Evolutionary conservation across 2,113 vertebrate species (phyloP).

Genomic region (Nanorana parkeri): DNA sequence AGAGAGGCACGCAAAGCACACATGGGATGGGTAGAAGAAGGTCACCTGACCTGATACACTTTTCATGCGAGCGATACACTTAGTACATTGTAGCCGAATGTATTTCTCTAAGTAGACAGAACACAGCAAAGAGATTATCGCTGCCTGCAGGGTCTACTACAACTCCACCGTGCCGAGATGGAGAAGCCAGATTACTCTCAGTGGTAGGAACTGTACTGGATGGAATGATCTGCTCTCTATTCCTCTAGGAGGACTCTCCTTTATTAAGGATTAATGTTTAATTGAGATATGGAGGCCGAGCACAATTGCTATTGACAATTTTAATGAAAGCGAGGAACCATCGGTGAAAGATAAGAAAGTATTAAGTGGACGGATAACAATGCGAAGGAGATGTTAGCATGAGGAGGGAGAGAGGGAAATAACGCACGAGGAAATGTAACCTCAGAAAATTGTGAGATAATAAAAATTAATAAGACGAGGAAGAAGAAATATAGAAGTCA

Average conservation of each 20-base stretch:
- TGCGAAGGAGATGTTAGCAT: slow-evolving; percentile 14
- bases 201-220: neutral
- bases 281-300: neutral
- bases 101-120: too few relatives aligned
- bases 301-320: slow-evolving; percentile 19
- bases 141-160: too few relatives aligned
- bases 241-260: neutral
- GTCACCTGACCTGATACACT: too few relatives aligned
- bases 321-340: neutral
- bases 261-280: slow-evolving; percentile 11
- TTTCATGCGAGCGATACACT: too few relatives aligned
- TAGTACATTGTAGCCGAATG: too few relatives aligned
- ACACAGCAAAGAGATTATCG: too few relatives aligned
- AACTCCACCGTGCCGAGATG: too few relatives aligned
- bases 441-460: slow-evolving; percentile 4
- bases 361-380: neutral
- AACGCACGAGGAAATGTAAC: neutral
- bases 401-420: neutral
- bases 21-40: too few relatives aligned
- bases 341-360: neutral
- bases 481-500: too few relatives aligned
- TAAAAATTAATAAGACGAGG: neutral
- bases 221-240: neutral
- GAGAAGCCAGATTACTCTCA: too few relatives aligned
- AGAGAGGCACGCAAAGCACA: too few relatives aligned